Evolutionary conservation across 1,140 invertebrate genomes (phyloP), one percentile per base, ranked within the genome.

Genomic region (Nomia melanderi): DNA sequence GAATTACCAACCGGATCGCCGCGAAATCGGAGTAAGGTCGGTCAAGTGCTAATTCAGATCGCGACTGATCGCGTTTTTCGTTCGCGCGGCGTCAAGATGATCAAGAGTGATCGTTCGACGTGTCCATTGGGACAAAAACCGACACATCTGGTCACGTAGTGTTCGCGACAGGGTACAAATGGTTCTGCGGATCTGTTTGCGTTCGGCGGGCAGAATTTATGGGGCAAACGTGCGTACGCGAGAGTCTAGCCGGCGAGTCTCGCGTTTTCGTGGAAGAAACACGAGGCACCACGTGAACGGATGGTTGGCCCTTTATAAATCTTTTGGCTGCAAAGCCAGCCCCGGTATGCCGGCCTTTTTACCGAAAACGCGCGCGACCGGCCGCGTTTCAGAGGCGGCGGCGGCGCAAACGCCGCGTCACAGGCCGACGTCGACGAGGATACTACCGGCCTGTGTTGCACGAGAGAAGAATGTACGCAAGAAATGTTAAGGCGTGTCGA

Each of bases 381-480:
- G 56, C 23, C 23, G 50, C 64, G 69, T 73, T 73, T 64, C 70
- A 50, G 69, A 31, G 76, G 60, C 54, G 11, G 63, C 63, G 41
- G 67, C 53, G 31, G 17, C 17, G n/a, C 25, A 25, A 20, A 36
- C 20, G 17, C 8, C 27, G 39, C 72, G 54, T 31, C 41, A 20
- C 41, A 44, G 41, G 14, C 4, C 20, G 17, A 47, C 39, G 56
- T 39, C 29, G 25, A 14, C n/a, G 25, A 12, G 44, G 25, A 66
- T 60, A 75, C 64, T 41, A 17, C 23, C 0, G 36, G 41, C 9
- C 44, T 23, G 65, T 75, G 53, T 70, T 39, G 72, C 63, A 71
- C 57, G 64, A 63, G 53, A 36, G 65, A 84, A 83, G 81, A 79
- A 82, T 79, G 63, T 72, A 83, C 41, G 54, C 33, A 82, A 82